These are phyloP conservation scores for Charina bottae DNA, from an alignment of 2,113 vertebrate species.

Conservation along the genomic window DNA sequence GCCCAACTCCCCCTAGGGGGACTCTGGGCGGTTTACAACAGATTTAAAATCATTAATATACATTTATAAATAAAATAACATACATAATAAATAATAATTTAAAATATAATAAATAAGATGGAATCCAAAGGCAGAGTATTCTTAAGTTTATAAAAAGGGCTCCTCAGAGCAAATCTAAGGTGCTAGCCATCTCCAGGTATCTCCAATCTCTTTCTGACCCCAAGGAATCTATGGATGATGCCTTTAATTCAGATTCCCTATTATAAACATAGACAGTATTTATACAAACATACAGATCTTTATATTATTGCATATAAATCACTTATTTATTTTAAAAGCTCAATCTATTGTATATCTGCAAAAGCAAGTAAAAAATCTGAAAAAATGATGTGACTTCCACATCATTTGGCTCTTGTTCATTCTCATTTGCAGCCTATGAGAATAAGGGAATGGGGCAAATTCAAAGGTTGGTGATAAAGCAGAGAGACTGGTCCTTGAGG, in stretches of 20 bases:
- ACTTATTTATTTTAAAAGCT: conserved; percentile 21
- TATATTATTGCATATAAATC: background rate
- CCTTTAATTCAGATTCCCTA: background rate
- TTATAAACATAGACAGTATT: background rate
- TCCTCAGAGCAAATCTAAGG: too few species aligned
- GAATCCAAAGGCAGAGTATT: too few species aligned
- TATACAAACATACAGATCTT: background rate
- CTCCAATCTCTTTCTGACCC: too few species aligned
- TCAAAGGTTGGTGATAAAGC: conserved; percentile 50
- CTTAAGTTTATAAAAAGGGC: too few species aligned
- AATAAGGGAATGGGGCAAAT: conserved; percentile 41
- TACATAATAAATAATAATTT: too few species aligned
- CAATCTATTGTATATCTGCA: background rate
- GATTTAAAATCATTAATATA: too few species aligned
- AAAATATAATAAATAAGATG: too few species aligned
- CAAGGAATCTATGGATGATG: background rate
- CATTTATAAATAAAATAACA: too few species aligned
- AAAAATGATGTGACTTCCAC: conserved; percentile 31
- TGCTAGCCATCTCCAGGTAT: too few species aligned
- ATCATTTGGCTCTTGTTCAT: conserved; percentile 23
- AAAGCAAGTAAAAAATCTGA: conserved; percentile 3
- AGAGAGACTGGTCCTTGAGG: conserved; percentile 52
- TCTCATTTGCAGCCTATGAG: conserved; percentile 42
- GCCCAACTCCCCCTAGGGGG: too few species aligned
- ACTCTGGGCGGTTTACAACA: too few species aligned